phyloP scores from a whole-genome alignment of 2,888 invertebrate species.

The Synanthedon vespiformis region DNA sequence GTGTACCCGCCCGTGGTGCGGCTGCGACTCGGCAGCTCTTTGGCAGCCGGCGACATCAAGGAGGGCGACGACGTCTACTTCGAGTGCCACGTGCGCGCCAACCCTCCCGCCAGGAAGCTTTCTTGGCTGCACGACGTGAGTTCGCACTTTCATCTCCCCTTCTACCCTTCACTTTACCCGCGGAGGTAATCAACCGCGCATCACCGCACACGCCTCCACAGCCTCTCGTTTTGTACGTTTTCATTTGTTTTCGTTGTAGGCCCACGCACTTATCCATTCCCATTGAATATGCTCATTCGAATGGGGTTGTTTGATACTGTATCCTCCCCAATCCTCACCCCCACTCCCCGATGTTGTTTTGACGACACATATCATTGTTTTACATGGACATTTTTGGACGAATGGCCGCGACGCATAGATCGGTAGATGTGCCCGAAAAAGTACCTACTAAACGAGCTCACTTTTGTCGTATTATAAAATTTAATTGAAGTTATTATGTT shows the following conservation, averaged over 20 bases:
- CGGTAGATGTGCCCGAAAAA: constrained; percentile 15
- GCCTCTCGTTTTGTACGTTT: constrained; percentile 18
- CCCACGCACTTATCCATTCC: constrained; percentile 16
- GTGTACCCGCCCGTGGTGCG: constrained; percentile 90
- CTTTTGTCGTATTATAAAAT: constrained; percentile 22
- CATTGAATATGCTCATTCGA: constrained; percentile 9
- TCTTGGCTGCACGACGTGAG: constrained; percentile 91
- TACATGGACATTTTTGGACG: constrained; percentile 47
- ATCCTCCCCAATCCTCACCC: no score
- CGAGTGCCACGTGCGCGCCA: constrained; percentile 91
- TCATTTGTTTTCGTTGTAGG: constrained; percentile 15
- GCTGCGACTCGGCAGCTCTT: constrained; percentile 83
- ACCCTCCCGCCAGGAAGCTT: constrained; percentile 86
- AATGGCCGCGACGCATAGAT: constrained; percentile 21
- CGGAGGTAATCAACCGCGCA: constrained; percentile 48
- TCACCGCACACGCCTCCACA: constrained; percentile 23
- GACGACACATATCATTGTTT: constrained; percentile 45
- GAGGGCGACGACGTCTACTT: constrained; percentile 94
- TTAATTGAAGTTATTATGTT: constrained; percentile 23
- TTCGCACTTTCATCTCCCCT: constrained; percentile 42
- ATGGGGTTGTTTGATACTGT: constrained; percentile 19
- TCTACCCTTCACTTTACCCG: constrained; percentile 37
- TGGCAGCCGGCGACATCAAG: constrained; percentile 89
- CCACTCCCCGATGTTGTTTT: no score
- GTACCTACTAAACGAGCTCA: background rate